Percentiles rank a stretch among this genome's conserved stretches.
Evolutionary conservation across 2,113 vertebrate species (phyloP).

Genomic region (Beaufortia kweichowensis): DNA sequence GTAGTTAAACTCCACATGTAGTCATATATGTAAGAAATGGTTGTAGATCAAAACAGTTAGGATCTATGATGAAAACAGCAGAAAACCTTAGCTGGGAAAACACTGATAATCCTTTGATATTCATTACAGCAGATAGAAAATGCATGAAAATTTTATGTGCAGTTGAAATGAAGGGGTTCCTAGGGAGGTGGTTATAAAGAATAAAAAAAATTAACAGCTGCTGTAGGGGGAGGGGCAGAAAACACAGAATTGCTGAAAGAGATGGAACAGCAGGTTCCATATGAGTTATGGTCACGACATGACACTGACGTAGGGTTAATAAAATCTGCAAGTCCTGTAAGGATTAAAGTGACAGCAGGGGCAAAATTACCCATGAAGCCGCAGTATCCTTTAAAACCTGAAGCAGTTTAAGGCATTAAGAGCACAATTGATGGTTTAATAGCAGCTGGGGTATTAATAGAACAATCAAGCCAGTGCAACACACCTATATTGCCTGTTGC

Average conservation of each 20-base stretch:
- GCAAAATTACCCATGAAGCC: background rate
- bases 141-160: background rate
- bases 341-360: background rate
- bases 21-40: background rate
- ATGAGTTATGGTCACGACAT: background rate
- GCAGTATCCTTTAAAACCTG: background rate
- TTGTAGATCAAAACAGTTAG: background rate
- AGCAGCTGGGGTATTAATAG: background rate
- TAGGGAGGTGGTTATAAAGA: background rate
- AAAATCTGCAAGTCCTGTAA: background rate
- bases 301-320: constrained; percentile 8
- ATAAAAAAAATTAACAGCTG: too few relatives aligned
- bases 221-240: too few relatives aligned
- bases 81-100: background rate
- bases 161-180: background rate
- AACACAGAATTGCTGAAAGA: background rate
- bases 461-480: background rate
- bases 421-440: background rate
- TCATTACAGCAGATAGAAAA: background rate
- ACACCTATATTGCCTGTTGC: background rate
- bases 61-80: background rate
- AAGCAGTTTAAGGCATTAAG: background rate
- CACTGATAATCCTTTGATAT: background rate
- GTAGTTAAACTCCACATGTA: background rate
- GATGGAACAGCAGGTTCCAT: background rate